A percentile compares a stretch with the other conserved stretches of the same genome.
phyloP scores from a whole-genome alignment of 2,113 vertebrate species.

The Neolamprologus brichardi region DNA sequence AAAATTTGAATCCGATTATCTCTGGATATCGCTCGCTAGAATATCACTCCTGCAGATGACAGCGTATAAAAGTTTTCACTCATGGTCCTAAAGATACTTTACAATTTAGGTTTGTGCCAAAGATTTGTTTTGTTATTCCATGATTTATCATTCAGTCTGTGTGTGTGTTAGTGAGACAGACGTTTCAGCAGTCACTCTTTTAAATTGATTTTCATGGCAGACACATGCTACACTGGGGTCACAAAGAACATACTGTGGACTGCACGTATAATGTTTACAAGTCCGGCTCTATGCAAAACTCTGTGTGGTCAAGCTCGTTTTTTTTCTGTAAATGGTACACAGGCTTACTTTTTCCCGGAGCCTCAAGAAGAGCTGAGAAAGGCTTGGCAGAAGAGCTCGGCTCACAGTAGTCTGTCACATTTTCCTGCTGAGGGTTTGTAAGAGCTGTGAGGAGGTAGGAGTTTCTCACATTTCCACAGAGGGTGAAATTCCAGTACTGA shows the following conservation, averaged over 20 bases:
- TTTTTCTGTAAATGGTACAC: background rate
- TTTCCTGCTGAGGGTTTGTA: background rate
- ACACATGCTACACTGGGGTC: background rate
- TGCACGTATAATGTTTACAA: background rate
- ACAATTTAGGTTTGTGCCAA: background rate
- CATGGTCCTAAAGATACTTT: background rate
- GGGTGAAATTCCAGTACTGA: background rate
- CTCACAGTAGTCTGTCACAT: background rate
- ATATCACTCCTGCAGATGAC: background rate
- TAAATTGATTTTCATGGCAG: background rate
- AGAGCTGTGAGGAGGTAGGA: background rate
- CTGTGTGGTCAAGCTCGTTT: background rate
- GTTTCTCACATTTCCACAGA: background rate
- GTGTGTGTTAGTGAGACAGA: background rate
- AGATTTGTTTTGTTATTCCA: background rate
- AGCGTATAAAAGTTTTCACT: background rate
- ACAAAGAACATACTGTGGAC: background rate
- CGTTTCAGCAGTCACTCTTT: background rate
- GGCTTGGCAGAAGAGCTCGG: background rate
- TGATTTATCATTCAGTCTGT: background rate
- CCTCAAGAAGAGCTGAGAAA: background rate
- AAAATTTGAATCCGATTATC: background rate
- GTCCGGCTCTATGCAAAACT: background rate
- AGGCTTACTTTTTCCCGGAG: background rate
- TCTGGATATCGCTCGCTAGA: fast-evolving